Percentiles rank a stretch among this genome's conserved stretches.
Conservation (phyloP, 1,140 invertebrate genomes). For the Agraylea sexmaculata region DNA sequence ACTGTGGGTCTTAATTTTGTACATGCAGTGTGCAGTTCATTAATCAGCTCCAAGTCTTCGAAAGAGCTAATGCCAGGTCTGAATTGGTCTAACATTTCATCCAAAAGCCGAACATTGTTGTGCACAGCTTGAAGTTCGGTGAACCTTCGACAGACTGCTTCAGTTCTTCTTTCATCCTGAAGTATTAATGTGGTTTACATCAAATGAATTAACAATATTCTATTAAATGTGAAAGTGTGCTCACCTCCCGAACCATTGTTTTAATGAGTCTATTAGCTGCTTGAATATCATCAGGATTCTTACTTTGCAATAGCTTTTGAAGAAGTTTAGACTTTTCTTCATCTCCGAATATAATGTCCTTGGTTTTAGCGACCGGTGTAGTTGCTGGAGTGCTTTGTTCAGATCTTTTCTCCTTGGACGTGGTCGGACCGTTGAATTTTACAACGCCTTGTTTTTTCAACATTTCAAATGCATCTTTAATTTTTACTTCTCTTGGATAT, state of each 20-base stretch:
- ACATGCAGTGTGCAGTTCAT: conserved; percentile 72
- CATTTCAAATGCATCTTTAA: conserved; percentile 90
- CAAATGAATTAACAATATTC: background rate
- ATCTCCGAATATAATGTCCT: conserved; percentile 70
- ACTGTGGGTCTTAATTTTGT: conserved; percentile 64
- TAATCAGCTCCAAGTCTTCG: conserved; percentile 72
- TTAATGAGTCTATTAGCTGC: conserved; percentile 94
- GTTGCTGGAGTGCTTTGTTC: conserved; percentile 27
- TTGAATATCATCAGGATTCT: conserved; percentile 89
- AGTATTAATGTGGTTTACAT: conserved; percentile 11
- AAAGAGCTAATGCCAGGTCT: conserved; percentile 44
- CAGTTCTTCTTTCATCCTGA: conserved; percentile 76
- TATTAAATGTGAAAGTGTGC: conserved; percentile 14
- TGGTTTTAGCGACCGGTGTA: conserved; percentile 23
- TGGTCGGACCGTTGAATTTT: conserved; percentile 38
- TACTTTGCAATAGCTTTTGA: conserved; percentile 82
- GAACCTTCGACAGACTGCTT: conserved; percentile 61
- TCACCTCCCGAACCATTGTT: conserved; percentile 85
- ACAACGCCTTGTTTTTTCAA: conserved; percentile 86
- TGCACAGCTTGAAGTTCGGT: conserved; percentile 74
- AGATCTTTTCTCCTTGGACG: conserved; percentile 30
- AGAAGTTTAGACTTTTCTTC: conserved; percentile 78
- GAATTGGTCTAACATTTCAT: conserved; percentile 75
- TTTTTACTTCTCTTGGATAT: conserved; percentile 69
- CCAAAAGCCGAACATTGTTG: conserved; percentile 73